These are phyloP conservation scores for Eumeta japonica DNA, from an alignment of 1,140 invertebrate genomes.

Conservation along the genomic window DNA sequence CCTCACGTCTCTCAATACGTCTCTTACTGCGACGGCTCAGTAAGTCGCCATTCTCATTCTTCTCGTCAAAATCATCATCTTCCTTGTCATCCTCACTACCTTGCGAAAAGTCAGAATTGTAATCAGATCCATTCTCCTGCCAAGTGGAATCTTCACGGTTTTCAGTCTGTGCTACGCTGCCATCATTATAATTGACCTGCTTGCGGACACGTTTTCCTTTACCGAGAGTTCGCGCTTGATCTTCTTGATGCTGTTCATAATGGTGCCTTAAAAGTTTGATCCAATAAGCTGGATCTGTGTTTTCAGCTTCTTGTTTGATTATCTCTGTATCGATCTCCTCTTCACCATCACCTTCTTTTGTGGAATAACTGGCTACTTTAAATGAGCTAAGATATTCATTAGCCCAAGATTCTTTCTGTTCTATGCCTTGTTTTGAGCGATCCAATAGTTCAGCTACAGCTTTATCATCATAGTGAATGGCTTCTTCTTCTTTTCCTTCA, in stretches of 20 bases:
- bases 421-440: constrained; percentile 89
- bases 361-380: constrained; percentile 94
- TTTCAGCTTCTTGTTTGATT: constrained; percentile 96
- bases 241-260: constrained; percentile 99
- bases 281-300: constrained; percentile 99
- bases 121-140: constrained; percentile 96
- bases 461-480: constrained; percentile 97
- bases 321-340: constrained; percentile 97
- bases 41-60: constrained; percentile 75
- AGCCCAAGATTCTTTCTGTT: constrained; percentile 98
- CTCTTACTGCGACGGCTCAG: constrained; percentile 71
- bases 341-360: constrained; percentile 90
- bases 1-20: constrained; percentile 79
- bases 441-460: constrained; percentile 92
- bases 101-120: constrained; percentile 95
- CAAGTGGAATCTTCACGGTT: constrained; percentile 87
- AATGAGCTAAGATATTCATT: constrained; percentile 99
- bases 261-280: constrained; percentile 97
- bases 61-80: constrained; percentile 96
- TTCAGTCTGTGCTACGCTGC: constrained; percentile 82
- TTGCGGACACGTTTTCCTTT: constrained; percentile 89
- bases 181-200: constrained; percentile 97
- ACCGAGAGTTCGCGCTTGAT: constrained; percentile 76
- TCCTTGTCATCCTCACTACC: constrained; percentile 90
- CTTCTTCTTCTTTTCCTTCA: constrained; percentile 81